phyloP scores from a whole-genome alignment of 2,888 invertebrate species.

The Heliconius cydno region DNA sequence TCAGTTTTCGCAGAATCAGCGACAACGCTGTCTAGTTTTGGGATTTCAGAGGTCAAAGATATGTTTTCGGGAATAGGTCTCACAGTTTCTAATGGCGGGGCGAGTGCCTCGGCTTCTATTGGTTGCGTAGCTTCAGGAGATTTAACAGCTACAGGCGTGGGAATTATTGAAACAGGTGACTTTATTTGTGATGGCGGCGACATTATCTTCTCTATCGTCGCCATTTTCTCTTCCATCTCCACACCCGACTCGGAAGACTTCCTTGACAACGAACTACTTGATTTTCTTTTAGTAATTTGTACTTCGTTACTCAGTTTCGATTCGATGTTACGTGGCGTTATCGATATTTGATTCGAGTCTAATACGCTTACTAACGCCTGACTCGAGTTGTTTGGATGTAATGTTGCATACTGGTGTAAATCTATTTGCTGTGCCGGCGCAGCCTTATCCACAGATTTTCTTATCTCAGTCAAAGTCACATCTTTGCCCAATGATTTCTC shows the following conservation, averaged over 20 bases:
- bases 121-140: constrained; percentile 63
- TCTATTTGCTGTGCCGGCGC: constrained; percentile 63
- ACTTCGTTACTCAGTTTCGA: constrained; percentile 60
- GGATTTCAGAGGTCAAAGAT: constrained; percentile 58
- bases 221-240: constrained; percentile 67
- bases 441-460: constrained; percentile 76
- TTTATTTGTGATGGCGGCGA: constrained; percentile 56
- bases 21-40: constrained; percentile 50
- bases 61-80: constrained; percentile 63
- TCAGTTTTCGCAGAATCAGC: constrained; percentile 46
- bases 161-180: constrained; percentile 60
- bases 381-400: constrained; percentile 66
- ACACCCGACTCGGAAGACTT: constrained; percentile 68
- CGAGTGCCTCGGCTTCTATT: constrained; percentile 65
- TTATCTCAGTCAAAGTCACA: constrained; percentile 78
- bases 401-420: constrained; percentile 71
- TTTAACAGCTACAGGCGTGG: constrained; percentile 63
- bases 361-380: constrained; percentile 62
- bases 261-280: constrained; percentile 65
- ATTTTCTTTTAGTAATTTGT: constrained; percentile 65
- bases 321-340: constrained; percentile 68
- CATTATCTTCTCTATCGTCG: constrained; percentile 65
- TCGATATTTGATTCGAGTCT: constrained; percentile 75
- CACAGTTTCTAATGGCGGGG: constrained; percentile 65
- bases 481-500: constrained; percentile 80